Conservation (phyloP, 2,797 vertebrate species). For the Urosaurus nigricauda region DNA sequence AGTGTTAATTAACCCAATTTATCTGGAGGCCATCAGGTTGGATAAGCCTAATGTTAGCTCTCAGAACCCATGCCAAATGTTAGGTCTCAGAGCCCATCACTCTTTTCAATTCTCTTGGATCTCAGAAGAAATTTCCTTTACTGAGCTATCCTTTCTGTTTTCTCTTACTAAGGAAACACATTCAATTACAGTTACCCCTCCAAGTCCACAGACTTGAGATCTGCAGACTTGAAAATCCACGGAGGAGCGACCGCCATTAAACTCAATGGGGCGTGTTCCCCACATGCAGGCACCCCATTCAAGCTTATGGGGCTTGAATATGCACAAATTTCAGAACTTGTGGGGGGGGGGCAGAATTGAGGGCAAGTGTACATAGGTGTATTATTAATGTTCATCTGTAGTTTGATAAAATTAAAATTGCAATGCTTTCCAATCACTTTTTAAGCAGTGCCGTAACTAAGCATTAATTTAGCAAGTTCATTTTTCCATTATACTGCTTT, state of each 20-base stretch:
- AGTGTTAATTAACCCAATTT: no score
- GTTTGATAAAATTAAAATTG: constrained; percentile 73
- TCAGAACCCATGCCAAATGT: not conserved
- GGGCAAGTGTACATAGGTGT: no score
- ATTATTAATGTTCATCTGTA: constrained; percentile 74
- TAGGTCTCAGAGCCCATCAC: constrained; percentile 29
- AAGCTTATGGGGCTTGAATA: no score
- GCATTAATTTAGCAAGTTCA: constrained; percentile 76
- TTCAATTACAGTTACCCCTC: no score
- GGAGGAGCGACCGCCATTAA: no score
- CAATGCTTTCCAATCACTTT: constrained; percentile 70
- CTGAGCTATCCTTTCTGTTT: constrained; percentile 68
- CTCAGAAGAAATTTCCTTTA: constrained; percentile 57
- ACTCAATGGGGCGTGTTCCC: no score
- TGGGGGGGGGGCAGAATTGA: no score
- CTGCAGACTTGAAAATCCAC: no score
- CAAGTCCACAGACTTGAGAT: no score
- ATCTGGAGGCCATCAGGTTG: not conserved
- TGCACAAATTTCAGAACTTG: no score
- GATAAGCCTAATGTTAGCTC: not conserved
- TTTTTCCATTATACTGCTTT: constrained; percentile 80
- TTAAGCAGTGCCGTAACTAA: constrained; percentile 71
- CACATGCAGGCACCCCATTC: no score
- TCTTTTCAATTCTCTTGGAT: constrained; percentile 46
- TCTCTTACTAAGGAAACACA: constrained; percentile 69